Base-by-base conservation (phyloP, 2,888 invertebrate genomes). In the Stenolophus ochropezus region DNA sequence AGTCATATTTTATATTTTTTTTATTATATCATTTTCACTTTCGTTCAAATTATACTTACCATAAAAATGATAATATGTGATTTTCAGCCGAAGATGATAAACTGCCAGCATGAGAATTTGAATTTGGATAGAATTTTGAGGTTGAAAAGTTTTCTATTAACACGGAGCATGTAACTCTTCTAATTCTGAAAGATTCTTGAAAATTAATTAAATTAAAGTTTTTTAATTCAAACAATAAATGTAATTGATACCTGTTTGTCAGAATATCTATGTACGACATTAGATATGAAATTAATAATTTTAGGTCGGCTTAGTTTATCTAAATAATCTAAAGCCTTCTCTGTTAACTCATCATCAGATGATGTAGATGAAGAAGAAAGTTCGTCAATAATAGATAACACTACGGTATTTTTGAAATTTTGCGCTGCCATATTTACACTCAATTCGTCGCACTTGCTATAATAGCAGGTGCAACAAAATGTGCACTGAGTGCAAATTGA, bases 1-100 rank as follows among this genome's bases (percentile, higher is more conserved):
- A 58, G 6, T 69, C 14, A 16, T 6, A 25, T n/a, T 69, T 25
- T 69, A 16, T 69, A 25, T 27, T 27, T n/a, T n/a, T n/a, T 61
- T 3, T 20, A 18, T 69, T n/a, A 25, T 27, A 69, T 16, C 23
- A 6, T 23, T 69, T 21, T 27, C 4, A 69, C n/a, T 18, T n/a
- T 69, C 25, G 18, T 23, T 69, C 47, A 6, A 25, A 18, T 16
- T n/a, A 33, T 27, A 69, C 69, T 5, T 14, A 69, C 69, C 27
- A 69, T 14, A 69, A 23, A 61, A 61, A 61, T 11, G 25, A 69
- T 21, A 69, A 69, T 23, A 69, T 23, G 23, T 69, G 69, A 69
- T 69, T 69, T 27, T 69, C 69, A 69, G 69, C 47, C 8, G 47
- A 49, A 11, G 47, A 49, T 49, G 47, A 49, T 49, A 49, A 49